These are phyloP conservation scores for Chrysochloris asiatica DNA, from an alignment of 2,113 vertebrate species.

Conservation along the genomic window DNA sequence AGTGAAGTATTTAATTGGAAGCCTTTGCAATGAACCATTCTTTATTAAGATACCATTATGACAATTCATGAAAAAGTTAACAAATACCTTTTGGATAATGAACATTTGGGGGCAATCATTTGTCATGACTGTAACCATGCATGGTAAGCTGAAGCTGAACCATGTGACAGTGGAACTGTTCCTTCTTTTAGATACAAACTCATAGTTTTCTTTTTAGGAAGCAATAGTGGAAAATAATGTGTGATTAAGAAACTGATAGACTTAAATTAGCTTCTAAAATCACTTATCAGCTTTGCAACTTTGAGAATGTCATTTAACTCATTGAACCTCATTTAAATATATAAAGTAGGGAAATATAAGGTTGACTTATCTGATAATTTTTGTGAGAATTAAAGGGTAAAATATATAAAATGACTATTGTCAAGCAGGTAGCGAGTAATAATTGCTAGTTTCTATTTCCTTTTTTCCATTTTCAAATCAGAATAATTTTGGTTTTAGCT, in stretches of 20 bases:
- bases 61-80: slow-evolving; percentile 50
- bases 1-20: neutral
- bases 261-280: neutral
- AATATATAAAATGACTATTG: neutral
- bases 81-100: slow-evolving; percentile 18
- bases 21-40: slow-evolving; percentile 16
- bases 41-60: neutral
- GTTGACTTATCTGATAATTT: neutral
- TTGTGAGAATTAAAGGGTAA: neutral
- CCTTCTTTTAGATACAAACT: neutral
- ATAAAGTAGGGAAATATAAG: slow-evolving; percentile 4
- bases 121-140: neutral
- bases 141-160: neutral
- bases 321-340: neutral
- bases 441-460: neutral
- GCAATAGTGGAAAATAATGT: neutral
- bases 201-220: neutral
- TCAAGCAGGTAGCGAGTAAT: neutral
- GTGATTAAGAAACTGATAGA: neutral
- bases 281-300: neutral
- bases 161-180: neutral
- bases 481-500: neutral
- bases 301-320: slow-evolving; percentile 21
- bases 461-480: neutral
- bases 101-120: neutral